Evolutionary conservation across 2,113 vertebrate species (phyloP).

Genomic region (Myiopsitta monachus): DNA sequence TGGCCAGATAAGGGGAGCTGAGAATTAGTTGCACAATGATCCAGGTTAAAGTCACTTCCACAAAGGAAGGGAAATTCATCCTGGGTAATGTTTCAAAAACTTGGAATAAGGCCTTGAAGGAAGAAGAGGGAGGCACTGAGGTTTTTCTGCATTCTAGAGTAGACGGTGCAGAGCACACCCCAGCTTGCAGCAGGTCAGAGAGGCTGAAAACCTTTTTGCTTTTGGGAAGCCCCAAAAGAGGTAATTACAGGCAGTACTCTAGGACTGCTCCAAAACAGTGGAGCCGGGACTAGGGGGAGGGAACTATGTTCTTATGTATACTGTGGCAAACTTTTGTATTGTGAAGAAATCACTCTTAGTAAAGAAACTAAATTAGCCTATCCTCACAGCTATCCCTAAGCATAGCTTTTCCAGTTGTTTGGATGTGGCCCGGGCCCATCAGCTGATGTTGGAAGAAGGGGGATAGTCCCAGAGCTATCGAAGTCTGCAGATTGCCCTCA

Average conservation of each 20-base stretch:
- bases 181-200: not conserved
- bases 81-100: not conserved
- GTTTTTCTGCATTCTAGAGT: not conserved
- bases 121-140: not conserved
- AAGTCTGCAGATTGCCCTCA: not conserved
- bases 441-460: not conserved
- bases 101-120: not conserved
- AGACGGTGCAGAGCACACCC: not conserved
- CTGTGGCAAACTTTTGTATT: not conserved
- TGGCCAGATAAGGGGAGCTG: not conserved
- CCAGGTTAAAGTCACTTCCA: not conserved
- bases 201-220: not conserved
- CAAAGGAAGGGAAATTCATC: not conserved
- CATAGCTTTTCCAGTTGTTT: not conserved
- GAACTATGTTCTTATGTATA: not conserved
- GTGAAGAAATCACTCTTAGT: not conserved
- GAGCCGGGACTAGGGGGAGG: not conserved
- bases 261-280: rapidly evolving
- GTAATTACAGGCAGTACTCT: not conserved
- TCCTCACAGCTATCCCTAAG: not conserved
- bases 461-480: not conserved
- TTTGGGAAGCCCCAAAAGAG: not conserved
- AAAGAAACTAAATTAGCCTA: not conserved
- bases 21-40: not conserved
- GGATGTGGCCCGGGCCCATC: not conserved